Conservation (phyloP, 2,888 invertebrate species). For the Germaria angustata region DNA sequence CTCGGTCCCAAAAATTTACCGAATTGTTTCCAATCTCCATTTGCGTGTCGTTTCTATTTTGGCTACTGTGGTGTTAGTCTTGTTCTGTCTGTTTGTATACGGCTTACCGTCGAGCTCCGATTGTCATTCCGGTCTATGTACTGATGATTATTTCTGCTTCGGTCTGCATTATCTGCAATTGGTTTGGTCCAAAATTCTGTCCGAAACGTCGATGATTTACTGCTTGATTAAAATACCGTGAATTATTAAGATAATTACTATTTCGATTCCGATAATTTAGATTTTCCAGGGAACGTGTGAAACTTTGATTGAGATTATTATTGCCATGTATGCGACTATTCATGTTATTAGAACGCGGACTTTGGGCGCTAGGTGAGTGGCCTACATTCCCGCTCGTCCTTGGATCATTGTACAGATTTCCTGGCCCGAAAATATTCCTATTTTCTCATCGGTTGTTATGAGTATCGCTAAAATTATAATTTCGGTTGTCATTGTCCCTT, state of each 20-base stretch:
- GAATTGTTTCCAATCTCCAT: constrained; percentile 5
- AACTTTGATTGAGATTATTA: not conserved
- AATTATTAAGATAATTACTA: not conserved
- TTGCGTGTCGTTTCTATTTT: not conserved
- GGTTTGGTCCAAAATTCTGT: not conserved
- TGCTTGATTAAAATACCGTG: not conserved
- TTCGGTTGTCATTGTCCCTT: not conserved
- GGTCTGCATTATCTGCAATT: not conserved
- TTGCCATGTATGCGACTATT: not conserved
- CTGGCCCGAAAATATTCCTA: not conserved
- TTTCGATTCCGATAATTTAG: not conserved
- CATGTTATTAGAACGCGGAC: not conserved
- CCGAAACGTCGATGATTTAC: not conserved
- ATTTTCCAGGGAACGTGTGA: not conserved
- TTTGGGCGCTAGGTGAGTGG: not conserved
- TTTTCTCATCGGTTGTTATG: not conserved
- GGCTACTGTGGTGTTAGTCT: not conserved
- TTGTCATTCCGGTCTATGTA: not conserved
- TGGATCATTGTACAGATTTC: no score
- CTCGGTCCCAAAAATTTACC: not conserved
- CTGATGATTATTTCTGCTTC: not conserved
- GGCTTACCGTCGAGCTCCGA: not conserved
- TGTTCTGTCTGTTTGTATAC: not conserved
- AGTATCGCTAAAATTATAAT: not conserved
- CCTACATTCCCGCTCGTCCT: not conserved